Evolutionary conservation across 35 echinoderm and acorn worm genomes (phyloP), one percentile per base, ranked within the genome.

Genomic region (Anneissia japonica): DNA sequence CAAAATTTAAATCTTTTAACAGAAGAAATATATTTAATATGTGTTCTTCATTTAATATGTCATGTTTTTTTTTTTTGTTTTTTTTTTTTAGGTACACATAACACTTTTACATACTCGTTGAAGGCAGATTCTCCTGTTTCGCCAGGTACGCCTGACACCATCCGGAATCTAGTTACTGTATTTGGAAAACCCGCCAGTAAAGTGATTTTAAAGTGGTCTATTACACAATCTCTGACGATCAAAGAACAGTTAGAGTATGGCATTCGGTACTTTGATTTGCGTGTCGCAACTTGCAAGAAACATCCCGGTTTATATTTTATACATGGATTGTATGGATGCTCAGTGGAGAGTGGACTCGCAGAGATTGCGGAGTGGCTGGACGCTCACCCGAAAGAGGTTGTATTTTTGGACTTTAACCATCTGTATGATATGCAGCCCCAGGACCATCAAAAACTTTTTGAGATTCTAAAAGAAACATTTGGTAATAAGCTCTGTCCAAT

Each of bases 351-450:
- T 31, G 79, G 88, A 30, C 21, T 94, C 0, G n/a, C 45, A 46
- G 88, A 87, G 28, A 94, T 94, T 73, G 90, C 90, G 31, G 79
- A 81, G 3, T 94, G 92, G 92, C 32, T 90, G 7, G 51, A 78
- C 14, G 80, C 41, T 30, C 88, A 94, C n/a, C 92, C 92, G 0
- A 90, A 77, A 17, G 92, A 94, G 51, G 84, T 94, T 21, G 81
- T 94, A 19, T 34, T 94, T 14, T 51, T 94, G 26, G 92, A 94
- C 39, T 94, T 93, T 35, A 90, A 94, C 40, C 92, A 94, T 43
- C 73, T 90, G 79, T 93, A 87, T 75, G 43, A 82, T 30, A 94
- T 94, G 92, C 2, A 40, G n/a, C 38, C 21, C 5, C 74, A 76
- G 31, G 81, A 90, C 37, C 92, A 94, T 34, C 31, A 82, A 31